These are phyloP conservation scores for Brachionichthys hirsutus DNA, from an alignment of 2,113 vertebrate genomes.

Conservation along the genomic window DNA sequence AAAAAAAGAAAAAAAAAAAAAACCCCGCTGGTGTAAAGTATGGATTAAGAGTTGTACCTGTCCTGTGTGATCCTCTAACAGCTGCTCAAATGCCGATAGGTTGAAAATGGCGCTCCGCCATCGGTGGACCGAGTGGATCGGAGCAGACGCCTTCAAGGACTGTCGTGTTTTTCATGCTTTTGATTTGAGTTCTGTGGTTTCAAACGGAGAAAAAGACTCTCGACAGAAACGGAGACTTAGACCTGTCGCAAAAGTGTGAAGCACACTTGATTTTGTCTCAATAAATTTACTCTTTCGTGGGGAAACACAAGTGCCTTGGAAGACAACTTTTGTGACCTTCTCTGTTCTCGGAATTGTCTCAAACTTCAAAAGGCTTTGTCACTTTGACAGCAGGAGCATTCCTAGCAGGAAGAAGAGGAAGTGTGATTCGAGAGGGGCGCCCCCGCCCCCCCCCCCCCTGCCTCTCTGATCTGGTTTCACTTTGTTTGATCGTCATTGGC, in stretches of 20 bases:
- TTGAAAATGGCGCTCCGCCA: conserved; percentile 3
- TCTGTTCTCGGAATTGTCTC: conserved; percentile 76
- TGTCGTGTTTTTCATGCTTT: conserved; percentile 90
- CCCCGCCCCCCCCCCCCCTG: no score
- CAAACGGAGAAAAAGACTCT: conserved; percentile 71
- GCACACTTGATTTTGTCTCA: conserved; percentile 91
- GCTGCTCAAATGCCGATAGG: conserved; percentile 9
- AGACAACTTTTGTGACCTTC: conserved; percentile 85
- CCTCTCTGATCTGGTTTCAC: conserved; percentile 48
- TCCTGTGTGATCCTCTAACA: conserved; percentile 8
- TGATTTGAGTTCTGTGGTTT: conserved; percentile 92
- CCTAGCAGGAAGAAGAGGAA: conserved; percentile 45
- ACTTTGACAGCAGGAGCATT: conserved; percentile 59
- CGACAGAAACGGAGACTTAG: conserved; percentile 86
- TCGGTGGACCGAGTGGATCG: conserved; percentile 38
- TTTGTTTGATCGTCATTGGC: conserved; percentile 37
- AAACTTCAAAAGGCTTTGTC: conserved; percentile 58
- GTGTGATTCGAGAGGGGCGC: conserved; percentile 33
- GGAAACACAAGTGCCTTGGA: conserved; percentile 91
- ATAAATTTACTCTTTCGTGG: conserved; percentile 99
- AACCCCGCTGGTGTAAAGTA: conserved; percentile 21
- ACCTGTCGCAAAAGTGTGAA: conserved; percentile 85
- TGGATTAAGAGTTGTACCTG: conserved; percentile 13
- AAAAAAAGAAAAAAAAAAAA: no score
- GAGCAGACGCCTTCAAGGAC: conserved; percentile 84